Conservation (phyloP, 2,797 vertebrate genomes). For the Vipera ursinii region DNA sequence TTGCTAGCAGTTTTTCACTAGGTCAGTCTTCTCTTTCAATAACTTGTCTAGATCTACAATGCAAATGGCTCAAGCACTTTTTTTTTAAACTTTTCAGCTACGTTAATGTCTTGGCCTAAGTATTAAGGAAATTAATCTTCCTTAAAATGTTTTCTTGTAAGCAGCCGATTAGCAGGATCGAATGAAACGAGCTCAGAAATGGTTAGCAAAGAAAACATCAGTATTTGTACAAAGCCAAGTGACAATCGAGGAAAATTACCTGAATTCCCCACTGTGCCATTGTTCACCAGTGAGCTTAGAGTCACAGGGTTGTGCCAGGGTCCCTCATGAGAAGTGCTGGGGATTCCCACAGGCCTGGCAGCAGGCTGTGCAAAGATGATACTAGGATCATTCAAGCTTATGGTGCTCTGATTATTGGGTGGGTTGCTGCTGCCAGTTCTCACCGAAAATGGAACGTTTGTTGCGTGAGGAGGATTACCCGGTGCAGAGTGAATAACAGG, state of each 20-base stretch:
- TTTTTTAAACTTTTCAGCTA: background rate
- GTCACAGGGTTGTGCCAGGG: conserved; percentile 91
- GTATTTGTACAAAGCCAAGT: conserved; percentile 44
- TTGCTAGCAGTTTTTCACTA: background rate
- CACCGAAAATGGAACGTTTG: conserved; percentile 79
- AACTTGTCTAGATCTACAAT: background rate
- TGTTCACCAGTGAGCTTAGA: conserved; percentile 88
- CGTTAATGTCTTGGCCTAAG: background rate
- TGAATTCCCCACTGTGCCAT: conserved; percentile 89
- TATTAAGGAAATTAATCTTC: conserved; percentile 5
- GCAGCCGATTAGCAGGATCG: background rate
- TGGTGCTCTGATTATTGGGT: conserved; percentile 73
- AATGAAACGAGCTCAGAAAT: conserved; percentile 54
- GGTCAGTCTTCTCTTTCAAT: background rate
- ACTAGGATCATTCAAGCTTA: conserved; percentile 96
- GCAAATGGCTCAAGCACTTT: background rate
- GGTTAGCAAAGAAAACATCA: conserved; percentile 22
- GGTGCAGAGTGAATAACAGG: conserved; percentile 85
- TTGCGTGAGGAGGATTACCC: conserved; percentile 74
- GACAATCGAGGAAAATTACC: conserved; percentile 78
- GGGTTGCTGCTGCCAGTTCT: conserved; percentile 74
- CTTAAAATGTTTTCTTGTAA: conserved; percentile 1
- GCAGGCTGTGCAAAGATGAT: conserved; percentile 98
- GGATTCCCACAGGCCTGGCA: conserved; percentile 79
- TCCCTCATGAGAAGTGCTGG: conserved; percentile 82